A percentile compares a stretch with the other conserved stretches of the same genome.
phyloP scores from a whole-genome alignment of 2,113 vertebrate genomes.

The Dryoscopus gambensis region DNA sequence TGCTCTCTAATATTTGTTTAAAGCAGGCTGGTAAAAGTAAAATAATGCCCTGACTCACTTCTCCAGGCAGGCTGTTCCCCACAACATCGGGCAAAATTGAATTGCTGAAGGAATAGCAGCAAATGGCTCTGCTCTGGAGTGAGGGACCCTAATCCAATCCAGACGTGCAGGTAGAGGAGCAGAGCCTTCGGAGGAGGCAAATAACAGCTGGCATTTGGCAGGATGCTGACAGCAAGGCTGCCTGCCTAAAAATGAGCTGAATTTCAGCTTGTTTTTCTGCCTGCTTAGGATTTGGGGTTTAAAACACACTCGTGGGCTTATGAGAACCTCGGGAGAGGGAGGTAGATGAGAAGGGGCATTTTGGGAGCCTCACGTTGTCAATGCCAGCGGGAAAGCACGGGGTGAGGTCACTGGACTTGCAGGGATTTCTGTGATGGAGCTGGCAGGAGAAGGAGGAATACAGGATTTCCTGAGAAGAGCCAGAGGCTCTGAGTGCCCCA shows the following conservation, averaged over 20 bases:
- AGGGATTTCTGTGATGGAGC: neutral
- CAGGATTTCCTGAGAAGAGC: neutral
- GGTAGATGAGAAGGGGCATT: neutral
- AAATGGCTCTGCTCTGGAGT: neutral
- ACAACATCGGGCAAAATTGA: neutral
- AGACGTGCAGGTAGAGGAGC: neutral
- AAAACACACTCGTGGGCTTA: neutral
- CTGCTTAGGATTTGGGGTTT: neutral
- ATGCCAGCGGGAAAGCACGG: neutral
- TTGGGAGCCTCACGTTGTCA: neutral
- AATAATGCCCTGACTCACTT: conserved; percentile 25
- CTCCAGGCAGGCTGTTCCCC: neutral
- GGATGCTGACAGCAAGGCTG: neutral
- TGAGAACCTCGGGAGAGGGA: neutral
- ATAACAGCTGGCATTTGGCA: neutral
- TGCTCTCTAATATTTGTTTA: conserved; percentile 65
- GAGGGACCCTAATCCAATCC: neutral
- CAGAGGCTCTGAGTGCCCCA: neutral
- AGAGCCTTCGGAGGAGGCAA: neutral
- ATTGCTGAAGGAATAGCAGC: neutral
- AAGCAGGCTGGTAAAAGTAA: conserved; percentile 46
- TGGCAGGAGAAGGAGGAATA: neutral
- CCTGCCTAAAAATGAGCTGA: neutral
- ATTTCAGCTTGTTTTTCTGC: neutral
- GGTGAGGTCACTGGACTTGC: neutral